Conservation (phyloP, 2,888 invertebrate species). For the Epinotia demarniana region DNA sequence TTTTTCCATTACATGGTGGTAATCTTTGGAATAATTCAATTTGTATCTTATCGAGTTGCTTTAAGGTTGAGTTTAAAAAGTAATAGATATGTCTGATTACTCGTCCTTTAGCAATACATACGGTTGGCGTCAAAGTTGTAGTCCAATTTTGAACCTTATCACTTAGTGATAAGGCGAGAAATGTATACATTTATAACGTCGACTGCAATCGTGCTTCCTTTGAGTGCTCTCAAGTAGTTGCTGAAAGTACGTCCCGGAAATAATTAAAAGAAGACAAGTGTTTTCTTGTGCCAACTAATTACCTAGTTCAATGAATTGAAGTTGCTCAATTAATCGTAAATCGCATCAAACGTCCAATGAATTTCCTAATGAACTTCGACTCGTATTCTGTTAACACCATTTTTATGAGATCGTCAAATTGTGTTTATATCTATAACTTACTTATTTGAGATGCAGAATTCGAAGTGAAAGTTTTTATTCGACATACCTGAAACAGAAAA, state of each 20-base stretch:
- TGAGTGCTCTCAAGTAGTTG: slow-evolving; percentile 3
- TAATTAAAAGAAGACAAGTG: background rate
- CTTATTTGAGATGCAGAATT: background rate
- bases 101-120: background rate
- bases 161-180: no score
- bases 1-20: background rate
- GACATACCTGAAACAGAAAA: slow-evolving; percentile 37
- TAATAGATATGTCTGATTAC: background rate
- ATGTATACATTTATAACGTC: background rate
- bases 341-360: background rate
- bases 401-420: no score
- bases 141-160: no score
- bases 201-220: background rate
- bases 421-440: background rate
- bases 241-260: slow-evolving; percentile 2
- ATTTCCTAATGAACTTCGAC: background rate
- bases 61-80: background rate
- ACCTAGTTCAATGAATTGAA: background rate
- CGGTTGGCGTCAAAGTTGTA: no score
- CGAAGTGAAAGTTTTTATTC: slow-evolving; percentile 1
- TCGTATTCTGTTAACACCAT: no score
- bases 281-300: background rate
- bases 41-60: background rate
- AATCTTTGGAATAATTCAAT: slow-evolving; percentile 1
- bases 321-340: background rate